Evolutionary conservation across 2,888 invertebrate genomes (phyloP).

Genomic region (Hirtodrosophila histrioides): DNA sequence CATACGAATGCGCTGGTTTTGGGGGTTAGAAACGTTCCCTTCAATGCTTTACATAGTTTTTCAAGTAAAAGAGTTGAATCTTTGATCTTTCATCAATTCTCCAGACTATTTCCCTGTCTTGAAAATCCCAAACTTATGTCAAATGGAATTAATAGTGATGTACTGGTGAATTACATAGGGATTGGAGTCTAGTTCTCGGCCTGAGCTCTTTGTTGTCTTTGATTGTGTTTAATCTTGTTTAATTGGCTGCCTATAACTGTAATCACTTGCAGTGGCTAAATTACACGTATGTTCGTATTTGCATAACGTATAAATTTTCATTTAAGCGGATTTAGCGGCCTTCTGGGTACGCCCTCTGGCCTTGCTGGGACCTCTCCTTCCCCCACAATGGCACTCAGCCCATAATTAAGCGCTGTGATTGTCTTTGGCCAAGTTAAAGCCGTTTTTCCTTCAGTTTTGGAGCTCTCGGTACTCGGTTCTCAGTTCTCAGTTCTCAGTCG

Average conservation of each 20-base stretch:
- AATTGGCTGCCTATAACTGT: slow-evolving; percentile 38
- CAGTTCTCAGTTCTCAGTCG: slow-evolving; percentile 5
- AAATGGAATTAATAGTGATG: too few species aligned
- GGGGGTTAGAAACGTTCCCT: too few species aligned
- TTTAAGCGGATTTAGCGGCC: slow-evolving; percentile 56
- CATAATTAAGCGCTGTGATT: slow-evolving; percentile 64
- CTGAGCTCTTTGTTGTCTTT: slow-evolving; percentile 15
- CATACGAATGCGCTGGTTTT: too few species aligned
- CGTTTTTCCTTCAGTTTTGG: slow-evolving; percentile 25
- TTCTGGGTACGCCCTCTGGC: background rate
- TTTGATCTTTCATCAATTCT: too few species aligned
- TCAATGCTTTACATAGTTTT: too few species aligned
- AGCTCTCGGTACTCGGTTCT: slow-evolving; percentile 5
- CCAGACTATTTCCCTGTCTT: too few species aligned
- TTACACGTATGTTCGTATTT: slow-evolving; percentile 27
- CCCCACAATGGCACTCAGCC: slow-evolving; percentile 32
- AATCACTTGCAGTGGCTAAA: slow-evolving; percentile 22
- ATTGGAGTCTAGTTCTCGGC: background rate
- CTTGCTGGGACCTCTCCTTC: slow-evolving; percentile 1
- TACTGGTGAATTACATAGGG: too few species aligned
- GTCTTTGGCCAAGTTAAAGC: slow-evolving; percentile 44
- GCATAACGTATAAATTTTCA: slow-evolving; percentile 57
- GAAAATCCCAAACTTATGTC: too few species aligned
- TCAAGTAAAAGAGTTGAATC: too few species aligned
- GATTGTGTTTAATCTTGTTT: slow-evolving; percentile 57